Evolutionary conservation across 2,113 vertebrate species (phyloP).

Genomic region (Tylochromis polylepis): DNA sequence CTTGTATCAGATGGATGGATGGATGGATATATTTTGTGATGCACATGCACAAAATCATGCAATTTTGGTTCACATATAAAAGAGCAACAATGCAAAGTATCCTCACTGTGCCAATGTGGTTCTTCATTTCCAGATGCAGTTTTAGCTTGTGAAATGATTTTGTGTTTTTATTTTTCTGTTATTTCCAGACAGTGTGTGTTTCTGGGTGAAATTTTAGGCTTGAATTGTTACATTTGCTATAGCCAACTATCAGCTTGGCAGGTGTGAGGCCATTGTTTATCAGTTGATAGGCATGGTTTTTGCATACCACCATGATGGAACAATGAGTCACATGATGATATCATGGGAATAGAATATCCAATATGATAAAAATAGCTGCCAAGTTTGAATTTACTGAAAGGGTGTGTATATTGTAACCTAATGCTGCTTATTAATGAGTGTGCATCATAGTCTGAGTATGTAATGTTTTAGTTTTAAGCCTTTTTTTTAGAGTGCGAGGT

Average conservation of each 20-base stretch:
- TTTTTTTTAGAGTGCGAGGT: background rate
- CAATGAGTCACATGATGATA: conserved; percentile 55
- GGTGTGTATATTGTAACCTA: conserved; percentile 10
- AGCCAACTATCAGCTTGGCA: conserved; percentile 8
- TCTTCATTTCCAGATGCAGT: background rate
- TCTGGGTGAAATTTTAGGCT: conserved; percentile 21
- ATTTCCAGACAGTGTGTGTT: background rate
- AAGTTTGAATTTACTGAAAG: conserved; percentile 12
- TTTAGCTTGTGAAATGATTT: background rate
- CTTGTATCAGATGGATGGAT: background rate
- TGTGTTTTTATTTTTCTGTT: background rate
- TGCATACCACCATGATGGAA: conserved; percentile 48
- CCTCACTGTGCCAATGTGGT: background rate
- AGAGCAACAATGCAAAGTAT: background rate
- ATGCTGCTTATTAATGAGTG: background rate
- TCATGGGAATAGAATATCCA: conserved; percentile 39
- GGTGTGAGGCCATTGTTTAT: conserved; percentile 42
- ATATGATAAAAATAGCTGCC: conserved; percentile 46
- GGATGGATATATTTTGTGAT: background rate
- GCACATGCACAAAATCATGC: background rate
- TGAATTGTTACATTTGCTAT: conserved; percentile 5
- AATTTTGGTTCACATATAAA: background rate
- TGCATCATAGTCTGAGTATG: background rate
- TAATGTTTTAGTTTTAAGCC: background rate
- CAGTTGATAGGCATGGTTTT: conserved; percentile 40